Base-by-base conservation (phyloP, 2,113 vertebrate genomes). In the Mystacornis crossleyi region DNA sequence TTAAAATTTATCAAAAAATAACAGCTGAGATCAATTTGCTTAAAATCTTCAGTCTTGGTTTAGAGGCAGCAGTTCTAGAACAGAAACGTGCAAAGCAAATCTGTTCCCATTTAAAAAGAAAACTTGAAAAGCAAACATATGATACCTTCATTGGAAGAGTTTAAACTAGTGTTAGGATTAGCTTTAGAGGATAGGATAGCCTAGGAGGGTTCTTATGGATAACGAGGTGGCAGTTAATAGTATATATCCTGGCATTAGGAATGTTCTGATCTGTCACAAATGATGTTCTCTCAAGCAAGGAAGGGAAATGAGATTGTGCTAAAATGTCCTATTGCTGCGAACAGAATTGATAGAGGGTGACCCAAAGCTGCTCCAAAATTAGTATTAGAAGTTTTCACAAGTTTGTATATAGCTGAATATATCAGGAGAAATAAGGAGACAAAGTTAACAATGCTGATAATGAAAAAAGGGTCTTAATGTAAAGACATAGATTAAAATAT, bases 261-360 rank as follows among this genome's bases (percentile, higher is more conserved):
- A 51, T 36, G 28, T 82, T 81, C 38, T 54, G 18, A 25, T 66
- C 47, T 83, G 13, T 40, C 24, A 74, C 4, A 74, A 86, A 67
- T 74, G 4, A 25, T 15, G 3, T 19, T 69, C 8, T 74, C 17
- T 62, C 19, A 70, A 54, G 28, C 4, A 66, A 57, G 34, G 34
- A 51, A 86, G 18, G 18, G 38, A 36, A 81, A 74, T 5, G 5
- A 74, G 4, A 13, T 51, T 50, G 42, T 70, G 34, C 33, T 58
- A 51, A 62, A 77, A 65, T 26, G 6, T 42, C 8, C 0, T 18
- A 2, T 61, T 83, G 62, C 31, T 91, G 33, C 21, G 21, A 33
- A 23, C 0, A 2, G 23, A 61, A 60, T 10, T 45, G 26, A 29
- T 13, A 60, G 6, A 60, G 3, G 2, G 5, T 61, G 17, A 6